These are phyloP conservation scores for Mustela nigripes DNA, from an alignment of 2,113 vertebrate species.

Conservation along the genomic window DNA sequence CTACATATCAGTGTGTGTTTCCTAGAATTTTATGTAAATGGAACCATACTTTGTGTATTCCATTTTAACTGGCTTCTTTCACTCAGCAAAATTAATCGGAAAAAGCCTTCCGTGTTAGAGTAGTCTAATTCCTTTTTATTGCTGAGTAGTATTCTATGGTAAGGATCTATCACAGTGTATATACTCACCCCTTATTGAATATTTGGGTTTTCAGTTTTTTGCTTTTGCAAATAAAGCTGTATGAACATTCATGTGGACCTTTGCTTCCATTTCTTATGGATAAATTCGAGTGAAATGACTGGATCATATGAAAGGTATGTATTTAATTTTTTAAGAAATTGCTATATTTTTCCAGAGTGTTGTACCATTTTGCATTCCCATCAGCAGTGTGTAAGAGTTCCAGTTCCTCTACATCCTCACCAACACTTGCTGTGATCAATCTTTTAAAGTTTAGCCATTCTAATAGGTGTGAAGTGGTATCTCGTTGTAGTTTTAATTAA, in stretches of 20 bases:
- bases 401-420: neutral
- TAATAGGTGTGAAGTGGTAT: neutral
- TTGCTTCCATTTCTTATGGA: conserved; percentile 47
- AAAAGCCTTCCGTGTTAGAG: neutral
- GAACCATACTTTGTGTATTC: neutral
- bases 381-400: neutral
- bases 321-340: conserved; percentile 21
- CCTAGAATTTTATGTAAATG: neutral
- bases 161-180: neutral
- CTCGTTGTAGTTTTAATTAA: neutral
- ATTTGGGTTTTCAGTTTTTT: neutral
- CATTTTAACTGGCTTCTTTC: conserved; percentile 27
- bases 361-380: neutral
- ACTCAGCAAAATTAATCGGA: neutral
- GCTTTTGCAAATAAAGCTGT: neutral
- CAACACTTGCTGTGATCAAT: neutral
- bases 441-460: conserved; percentile 21
- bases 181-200: neutral
- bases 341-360: neutral
- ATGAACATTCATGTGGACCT: neutral
- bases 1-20: neutral
- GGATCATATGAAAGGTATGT: neutral
- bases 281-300: neutral
- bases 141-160: neutral
- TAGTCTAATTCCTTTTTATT: neutral